Percentiles rank a stretch among this genome's conserved stretches.
Evolutionary conservation across 2,888 invertebrate genomes (phyloP).

Genomic region (Sphaerophoria rueppellii): DNA sequence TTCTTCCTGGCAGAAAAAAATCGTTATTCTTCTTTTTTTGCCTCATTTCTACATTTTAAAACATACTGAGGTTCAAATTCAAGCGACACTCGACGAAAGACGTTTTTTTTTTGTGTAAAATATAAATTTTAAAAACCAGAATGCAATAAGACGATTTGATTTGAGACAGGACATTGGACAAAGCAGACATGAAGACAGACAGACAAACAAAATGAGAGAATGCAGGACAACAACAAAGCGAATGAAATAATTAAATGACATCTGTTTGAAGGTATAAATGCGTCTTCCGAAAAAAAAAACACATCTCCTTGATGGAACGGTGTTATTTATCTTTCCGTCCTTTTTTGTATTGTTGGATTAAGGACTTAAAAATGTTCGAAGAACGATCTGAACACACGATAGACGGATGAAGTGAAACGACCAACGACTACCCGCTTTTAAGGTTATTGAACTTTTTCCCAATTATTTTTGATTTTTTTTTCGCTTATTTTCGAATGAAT

Average conservation of each 20-base stretch:
- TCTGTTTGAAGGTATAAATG: slow-evolving; percentile 67
- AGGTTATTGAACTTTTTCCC: slow-evolving; percentile 67
- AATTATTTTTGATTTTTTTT: slow-evolving; percentile 48
- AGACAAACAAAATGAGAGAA: slow-evolving; percentile 27
- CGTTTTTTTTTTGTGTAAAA: slow-evolving; percentile 10
- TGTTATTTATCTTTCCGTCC: slow-evolving; percentile 69
- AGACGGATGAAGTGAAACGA: slow-evolving; percentile 26
- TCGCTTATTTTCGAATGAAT: background rate
- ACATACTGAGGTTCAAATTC: slow-evolving; percentile 56
- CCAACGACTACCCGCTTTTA: background rate
- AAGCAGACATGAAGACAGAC: slow-evolving; percentile 19
- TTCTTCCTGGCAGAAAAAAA: slow-evolving; percentile 41
- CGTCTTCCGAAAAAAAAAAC: slow-evolving; percentile 28
- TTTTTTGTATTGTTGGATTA: slow-evolving; percentile 24
- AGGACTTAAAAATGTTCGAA: slow-evolving; percentile 32
- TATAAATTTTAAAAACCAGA: slow-evolving; percentile 16
- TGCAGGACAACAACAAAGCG: background rate
- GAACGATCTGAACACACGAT: background rate
- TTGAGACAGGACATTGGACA: slow-evolving; percentile 60
- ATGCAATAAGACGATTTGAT: slow-evolving; percentile 60
- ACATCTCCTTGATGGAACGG: slow-evolving; percentile 49
- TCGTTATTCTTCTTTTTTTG: slow-evolving; percentile 26
- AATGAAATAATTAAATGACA: slow-evolving; percentile 70
- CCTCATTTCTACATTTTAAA: slow-evolving; percentile 46
- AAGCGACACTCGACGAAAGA: slow-evolving; percentile 9